Percentiles rank a stretch among this genome's conserved stretches.
Evolutionary conservation across 1,140 invertebrate genomes (phyloP).

Genomic region (Helicoverpa armigera): DNA sequence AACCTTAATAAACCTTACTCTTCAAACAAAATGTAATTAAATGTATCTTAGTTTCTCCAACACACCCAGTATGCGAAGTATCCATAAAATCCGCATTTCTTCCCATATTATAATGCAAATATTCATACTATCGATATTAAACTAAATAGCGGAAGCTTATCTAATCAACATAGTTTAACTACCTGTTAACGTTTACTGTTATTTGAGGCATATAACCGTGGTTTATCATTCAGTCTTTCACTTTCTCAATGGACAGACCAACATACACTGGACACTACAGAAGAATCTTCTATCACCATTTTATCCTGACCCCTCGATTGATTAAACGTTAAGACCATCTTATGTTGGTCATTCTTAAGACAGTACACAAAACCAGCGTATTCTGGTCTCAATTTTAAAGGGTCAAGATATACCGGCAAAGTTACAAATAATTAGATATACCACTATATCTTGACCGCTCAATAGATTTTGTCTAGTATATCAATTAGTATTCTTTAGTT

Average conservation of each 20-base stretch:
- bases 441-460: not conserved
- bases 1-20: no score
- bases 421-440: not conserved
- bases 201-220: not conserved
- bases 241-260: slow-evolving; percentile 1
- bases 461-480: not conserved
- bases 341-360: not conserved
- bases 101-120: slow-evolving; percentile 35
- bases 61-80: not conserved
- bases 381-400: not conserved
- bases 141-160: slow-evolving; percentile 29
- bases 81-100: not conserved
- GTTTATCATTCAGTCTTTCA: not conserved
- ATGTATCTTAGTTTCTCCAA: not conserved
- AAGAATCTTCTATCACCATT: not conserved
- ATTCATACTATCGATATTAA: slow-evolving; percentile 21
- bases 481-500: slow-evolving; percentile 39
- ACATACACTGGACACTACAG: not conserved
- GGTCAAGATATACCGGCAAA: not conserved
- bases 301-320: not conserved
- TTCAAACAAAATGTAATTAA: no score
- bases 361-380: not conserved
- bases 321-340: not conserved
- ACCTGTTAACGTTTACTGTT: slow-evolving; percentile 13
- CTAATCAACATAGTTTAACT: slow-evolving; percentile 1